Conservation (phyloP, 2,888 invertebrate species). For the Hyposoter didymator region DNA sequence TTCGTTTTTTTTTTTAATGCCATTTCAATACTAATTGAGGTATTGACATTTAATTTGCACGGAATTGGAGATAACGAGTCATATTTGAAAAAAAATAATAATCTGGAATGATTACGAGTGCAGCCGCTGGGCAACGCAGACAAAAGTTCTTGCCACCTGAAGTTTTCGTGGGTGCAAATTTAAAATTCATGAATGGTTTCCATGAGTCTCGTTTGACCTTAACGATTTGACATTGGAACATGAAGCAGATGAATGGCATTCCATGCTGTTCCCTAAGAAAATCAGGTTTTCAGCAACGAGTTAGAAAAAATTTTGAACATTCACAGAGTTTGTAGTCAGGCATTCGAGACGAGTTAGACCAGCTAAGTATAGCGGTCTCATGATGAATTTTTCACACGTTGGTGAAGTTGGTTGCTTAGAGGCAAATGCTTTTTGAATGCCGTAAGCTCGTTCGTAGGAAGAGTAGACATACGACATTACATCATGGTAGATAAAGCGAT, state of each 20-base stretch:
- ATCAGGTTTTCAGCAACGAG: not conserved
- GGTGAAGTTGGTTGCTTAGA: not conserved
- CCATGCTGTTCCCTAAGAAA: not conserved
- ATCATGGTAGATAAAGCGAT: slow-evolving; percentile 32
- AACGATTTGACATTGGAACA: not conserved
- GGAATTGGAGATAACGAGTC: too few relatives aligned
- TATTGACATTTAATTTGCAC: too few relatives aligned
- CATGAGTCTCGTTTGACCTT: too few relatives aligned
- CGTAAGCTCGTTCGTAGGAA: not conserved
- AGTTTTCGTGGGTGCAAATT: too few relatives aligned
- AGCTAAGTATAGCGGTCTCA: not conserved
- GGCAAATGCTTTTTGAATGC: slow-evolving; percentile 3
- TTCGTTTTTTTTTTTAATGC: too few relatives aligned
- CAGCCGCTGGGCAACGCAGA: too few relatives aligned
- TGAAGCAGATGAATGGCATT: not conserved
- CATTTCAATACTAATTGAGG: too few relatives aligned
- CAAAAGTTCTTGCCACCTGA: too few relatives aligned
- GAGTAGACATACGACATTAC: slow-evolving; percentile 2
- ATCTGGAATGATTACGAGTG: too few relatives aligned
- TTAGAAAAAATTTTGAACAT: not conserved
- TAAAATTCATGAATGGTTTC: too few relatives aligned
- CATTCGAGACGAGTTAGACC: slow-evolving; percentile 4
- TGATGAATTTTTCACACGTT: slow-evolving; percentile 21
- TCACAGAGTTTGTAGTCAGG: not conserved
- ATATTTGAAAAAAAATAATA: too few relatives aligned